Evolutionary conservation across 2,888 invertebrate genomes (phyloP).

Genomic region (Priocnemis perturbator): DNA sequence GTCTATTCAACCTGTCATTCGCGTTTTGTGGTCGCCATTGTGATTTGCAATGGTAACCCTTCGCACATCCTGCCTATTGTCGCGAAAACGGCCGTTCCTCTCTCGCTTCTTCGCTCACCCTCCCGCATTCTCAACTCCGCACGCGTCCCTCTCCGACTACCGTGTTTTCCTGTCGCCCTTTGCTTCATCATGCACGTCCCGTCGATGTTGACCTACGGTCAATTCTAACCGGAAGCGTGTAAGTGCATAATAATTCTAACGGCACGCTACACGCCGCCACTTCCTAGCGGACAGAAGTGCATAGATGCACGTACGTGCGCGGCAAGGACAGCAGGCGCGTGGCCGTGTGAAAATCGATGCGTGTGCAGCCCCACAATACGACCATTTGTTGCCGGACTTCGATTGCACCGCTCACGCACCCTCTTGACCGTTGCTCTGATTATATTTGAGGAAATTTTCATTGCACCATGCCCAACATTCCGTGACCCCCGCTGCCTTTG

Average conservation of each 20-base stretch:
- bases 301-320: slow-evolving; percentile 12
- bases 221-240: slow-evolving; percentile 47
- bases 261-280: slow-evolving; percentile 21
- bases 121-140: slow-evolving; percentile 1
- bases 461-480: not conserved
- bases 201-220: slow-evolving; percentile 9
- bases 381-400: not conserved
- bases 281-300: slow-evolving; percentile 7
- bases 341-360: slow-evolving; percentile 23
- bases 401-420: not conserved
- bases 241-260: slow-evolving; percentile 53
- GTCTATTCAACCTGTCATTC: slow-evolving; percentile 68
- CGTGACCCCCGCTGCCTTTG: not conserved
- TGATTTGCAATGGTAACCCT: slow-evolving; percentile 71
- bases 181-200: slow-evolving; percentile 6
- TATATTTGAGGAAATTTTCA: not conserved
- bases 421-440: not conserved
- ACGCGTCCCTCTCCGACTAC: not conserved
- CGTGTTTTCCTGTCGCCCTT: not conserved
- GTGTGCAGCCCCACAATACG: not conserved
- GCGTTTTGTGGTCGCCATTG: slow-evolving; percentile 71
- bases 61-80: slow-evolving; percentile 73
- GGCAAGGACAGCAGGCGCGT: slow-evolving; percentile 5
- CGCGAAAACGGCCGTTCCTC: slow-evolving; percentile 44
- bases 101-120: slow-evolving; percentile 1